A percentile compares a stretch with the other conserved stretches of the same genome.
These are phyloP conservation scores for Cliona cf. orientalis DNA, from an alignment of 37 sponge, comb jelly and placozoan species.

Conservation along the genomic window DNA sequence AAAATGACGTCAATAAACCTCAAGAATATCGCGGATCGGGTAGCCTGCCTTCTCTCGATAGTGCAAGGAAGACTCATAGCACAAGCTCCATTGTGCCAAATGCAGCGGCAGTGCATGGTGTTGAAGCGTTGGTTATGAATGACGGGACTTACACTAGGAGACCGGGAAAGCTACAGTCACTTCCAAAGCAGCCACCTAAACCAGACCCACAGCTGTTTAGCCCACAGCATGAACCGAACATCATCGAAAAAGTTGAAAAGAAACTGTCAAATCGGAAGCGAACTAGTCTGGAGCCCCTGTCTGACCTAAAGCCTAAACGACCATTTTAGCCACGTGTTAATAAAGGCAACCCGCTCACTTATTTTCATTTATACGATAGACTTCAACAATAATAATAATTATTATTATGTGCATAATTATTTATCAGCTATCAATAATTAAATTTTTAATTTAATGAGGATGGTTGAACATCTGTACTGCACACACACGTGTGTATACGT, in stretches of 20 bases:
- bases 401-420: too few species aligned
- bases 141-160: conserved; percentile 25
- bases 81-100: not conserved
- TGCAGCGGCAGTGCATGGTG: conserved; percentile 46
- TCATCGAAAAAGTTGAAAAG: conserved; percentile 39
- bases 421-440: too few species aligned
- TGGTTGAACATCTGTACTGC: too few species aligned
- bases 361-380: too few species aligned
- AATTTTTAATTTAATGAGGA: too few species aligned
- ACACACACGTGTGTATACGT: too few species aligned
- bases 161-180: conserved; percentile 49
- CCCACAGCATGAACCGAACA: not conserved
- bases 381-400: too few species aligned
- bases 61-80: not conserved
- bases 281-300: conserved; percentile 13
- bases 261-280: conserved; percentile 20
- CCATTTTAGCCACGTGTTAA: too few species aligned
- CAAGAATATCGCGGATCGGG: not conserved
- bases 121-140: conserved; percentile 20
- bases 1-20: not conserved
- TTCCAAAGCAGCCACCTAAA: not conserved
- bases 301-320: conserved; percentile 4
- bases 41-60: not conserved
- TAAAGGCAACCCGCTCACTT: too few species aligned
- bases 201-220: not conserved